Percentiles rank a stretch among this genome's conserved stretches.
Conservation (phyloP, 2,113 vertebrate species). For the Leiothrix lutea region DNA sequence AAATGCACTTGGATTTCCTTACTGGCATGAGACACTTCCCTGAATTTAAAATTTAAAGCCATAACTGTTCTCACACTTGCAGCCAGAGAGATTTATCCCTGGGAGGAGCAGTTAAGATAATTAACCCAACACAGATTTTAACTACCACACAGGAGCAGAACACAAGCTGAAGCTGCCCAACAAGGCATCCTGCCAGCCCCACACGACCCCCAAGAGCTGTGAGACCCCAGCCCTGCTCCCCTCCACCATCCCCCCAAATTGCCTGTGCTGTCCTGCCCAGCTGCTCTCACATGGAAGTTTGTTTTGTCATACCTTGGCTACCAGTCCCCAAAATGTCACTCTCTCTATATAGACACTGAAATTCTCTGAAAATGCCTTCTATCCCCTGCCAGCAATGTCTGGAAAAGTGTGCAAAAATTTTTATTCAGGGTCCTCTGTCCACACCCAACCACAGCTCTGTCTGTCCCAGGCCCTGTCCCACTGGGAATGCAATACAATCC, state of each 20-base stretch:
- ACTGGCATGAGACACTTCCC: not conserved
- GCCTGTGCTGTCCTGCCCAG: not conserved
- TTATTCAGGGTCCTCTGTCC: not conserved
- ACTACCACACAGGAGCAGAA: not conserved
- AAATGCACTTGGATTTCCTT: not conserved
- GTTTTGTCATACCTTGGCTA: slow-evolving; percentile 5
- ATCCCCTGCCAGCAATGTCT: not conserved
- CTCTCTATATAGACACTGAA: not conserved
- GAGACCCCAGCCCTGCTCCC: not conserved
- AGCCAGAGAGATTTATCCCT: not conserved
- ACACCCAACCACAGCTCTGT: not conserved
- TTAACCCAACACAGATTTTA: not conserved
- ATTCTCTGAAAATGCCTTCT: not conserved
- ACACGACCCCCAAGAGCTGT: not conserved
- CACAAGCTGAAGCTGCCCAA: not conserved
- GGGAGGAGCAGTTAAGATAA: not conserved
- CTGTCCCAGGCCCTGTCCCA: not conserved
- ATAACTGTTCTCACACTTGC: not conserved
- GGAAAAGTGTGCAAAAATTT: not conserved
- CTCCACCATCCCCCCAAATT: not conserved
- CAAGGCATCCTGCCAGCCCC: not conserved
- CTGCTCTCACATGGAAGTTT: not conserved
- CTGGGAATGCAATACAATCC: not conserved
- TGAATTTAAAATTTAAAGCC: not conserved
- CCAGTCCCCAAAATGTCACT: not conserved